Conservation (phyloP, 2,888 invertebrate species). For the Mimachlamys varia region DNA sequence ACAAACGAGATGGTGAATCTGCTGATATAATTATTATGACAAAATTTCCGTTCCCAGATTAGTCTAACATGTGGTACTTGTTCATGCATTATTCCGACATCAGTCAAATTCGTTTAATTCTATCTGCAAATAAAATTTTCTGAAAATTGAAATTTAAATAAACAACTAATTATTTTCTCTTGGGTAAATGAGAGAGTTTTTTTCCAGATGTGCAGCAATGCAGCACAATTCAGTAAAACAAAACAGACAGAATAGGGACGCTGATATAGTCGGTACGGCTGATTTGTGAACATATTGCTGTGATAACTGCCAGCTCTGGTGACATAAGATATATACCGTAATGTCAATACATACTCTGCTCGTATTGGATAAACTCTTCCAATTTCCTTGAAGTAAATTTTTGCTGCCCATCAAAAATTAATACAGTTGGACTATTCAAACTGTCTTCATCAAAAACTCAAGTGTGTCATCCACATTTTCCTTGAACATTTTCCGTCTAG, state of each 20-base stretch:
- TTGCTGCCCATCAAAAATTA: not conserved
- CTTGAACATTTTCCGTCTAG: too few relatives aligned
- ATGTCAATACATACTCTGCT: not conserved
- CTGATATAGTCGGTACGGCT: not conserved
- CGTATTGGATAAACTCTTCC: not conserved
- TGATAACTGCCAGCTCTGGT: not conserved
- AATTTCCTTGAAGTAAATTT: not conserved
- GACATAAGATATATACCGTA: not conserved
- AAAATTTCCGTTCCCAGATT: not conserved
- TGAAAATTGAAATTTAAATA: not conserved
- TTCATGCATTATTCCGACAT: not conserved
- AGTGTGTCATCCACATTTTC: too few relatives aligned
- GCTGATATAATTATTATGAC: not conserved
- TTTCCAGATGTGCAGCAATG: not conserved
- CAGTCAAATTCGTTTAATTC: conserved; percentile 27
- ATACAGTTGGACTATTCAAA: not conserved
- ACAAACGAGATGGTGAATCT: not conserved
- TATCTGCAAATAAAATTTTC: conserved; percentile 13
- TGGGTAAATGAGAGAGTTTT: not conserved
- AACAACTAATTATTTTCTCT: conserved; percentile 17
- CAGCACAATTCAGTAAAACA: not conserved
- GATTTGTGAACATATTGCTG: not conserved
- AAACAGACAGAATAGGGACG: not conserved
- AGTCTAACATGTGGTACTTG: not conserved
- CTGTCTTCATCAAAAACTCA: not conserved